phyloP scores from a whole-genome alignment of 2,797 vertebrate genomes.

The Acrossocheilus wenchowensis region DNA sequence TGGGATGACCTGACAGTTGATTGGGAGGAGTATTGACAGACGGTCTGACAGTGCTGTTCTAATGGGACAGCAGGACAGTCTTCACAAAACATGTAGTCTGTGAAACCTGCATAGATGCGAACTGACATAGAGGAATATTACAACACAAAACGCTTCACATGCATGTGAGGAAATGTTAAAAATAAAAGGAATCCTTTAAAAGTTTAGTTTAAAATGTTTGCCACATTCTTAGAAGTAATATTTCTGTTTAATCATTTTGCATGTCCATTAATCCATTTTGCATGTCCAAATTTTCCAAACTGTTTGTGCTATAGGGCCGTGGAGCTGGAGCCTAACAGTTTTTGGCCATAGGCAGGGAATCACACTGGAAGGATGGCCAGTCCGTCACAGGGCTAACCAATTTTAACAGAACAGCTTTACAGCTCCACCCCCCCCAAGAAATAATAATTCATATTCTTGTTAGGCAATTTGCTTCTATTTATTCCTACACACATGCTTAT shows the following conservation, averaged over 20 bases:
- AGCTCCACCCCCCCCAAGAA: neutral
- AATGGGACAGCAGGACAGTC: neutral
- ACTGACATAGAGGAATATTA: neutral
- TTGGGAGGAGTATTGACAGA: conserved; percentile 8
- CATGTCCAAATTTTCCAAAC: neutral
- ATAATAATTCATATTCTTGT: neutral
- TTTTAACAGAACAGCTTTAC: neutral
- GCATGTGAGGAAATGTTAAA: neutral
- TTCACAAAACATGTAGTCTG: conserved; percentile 4
- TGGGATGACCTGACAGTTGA: conserved; percentile 30
- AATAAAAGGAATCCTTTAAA: neutral
- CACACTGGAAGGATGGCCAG: too few relatives aligned
- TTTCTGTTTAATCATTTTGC: neutral
- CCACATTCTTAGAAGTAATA: neutral
- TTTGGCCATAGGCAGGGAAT: too few relatives aligned
- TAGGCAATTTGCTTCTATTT: too few relatives aligned
- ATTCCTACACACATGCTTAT: neutral
- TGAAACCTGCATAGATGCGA: conserved; percentile 15
- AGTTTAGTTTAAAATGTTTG: neutral
- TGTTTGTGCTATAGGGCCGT: neutral
- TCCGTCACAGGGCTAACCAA: neutral
- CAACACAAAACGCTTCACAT: neutral
- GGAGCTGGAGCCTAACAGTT: neutral
- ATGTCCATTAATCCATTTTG: neutral
- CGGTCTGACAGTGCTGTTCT: neutral